phyloP scores from a whole-genome alignment of 2,888 invertebrate genomes.

The Mythimna impura region DNA sequence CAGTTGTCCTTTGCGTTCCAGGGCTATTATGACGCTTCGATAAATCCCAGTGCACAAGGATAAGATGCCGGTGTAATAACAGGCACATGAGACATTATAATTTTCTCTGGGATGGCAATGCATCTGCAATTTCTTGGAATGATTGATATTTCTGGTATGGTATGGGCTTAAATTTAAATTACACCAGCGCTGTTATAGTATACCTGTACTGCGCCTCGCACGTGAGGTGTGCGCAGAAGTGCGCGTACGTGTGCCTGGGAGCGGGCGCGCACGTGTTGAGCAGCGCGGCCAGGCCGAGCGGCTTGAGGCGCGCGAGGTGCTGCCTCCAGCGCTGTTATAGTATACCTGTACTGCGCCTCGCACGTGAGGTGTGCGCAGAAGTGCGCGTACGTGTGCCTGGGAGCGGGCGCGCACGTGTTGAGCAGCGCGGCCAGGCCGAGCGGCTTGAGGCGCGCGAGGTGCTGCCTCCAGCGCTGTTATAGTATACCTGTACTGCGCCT shows the following conservation, averaged over 20 bases:
- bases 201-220: conserved; percentile 94
- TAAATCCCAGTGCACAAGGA: too few species aligned
- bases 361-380: conserved; percentile 99
- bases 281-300: conserved; percentile 96
- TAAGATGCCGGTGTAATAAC: too few species aligned
- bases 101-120: too few species aligned
- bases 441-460: conserved; percentile 95
- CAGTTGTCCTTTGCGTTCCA: too few species aligned
- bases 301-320: conserved; percentile 96
- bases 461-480: conserved; percentile 83
- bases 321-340: conserved; percentile 94
- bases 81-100: too few species aligned
- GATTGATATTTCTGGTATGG: too few species aligned
- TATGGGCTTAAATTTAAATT: too few species aligned
- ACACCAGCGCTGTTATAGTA: not conserved
- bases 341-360: conserved; percentile 92
- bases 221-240: conserved; percentile 98
- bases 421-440: conserved; percentile 92
- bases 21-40: too few species aligned
- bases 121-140: too few species aligned
- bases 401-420: conserved; percentile 98
- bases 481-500: conserved; percentile 92
- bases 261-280: conserved; percentile 98
- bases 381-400: conserved; percentile 96
- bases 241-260: conserved; percentile 96